Conservation (phyloP, 2,113 vertebrate genomes). For the Catharus minimus region DNA sequence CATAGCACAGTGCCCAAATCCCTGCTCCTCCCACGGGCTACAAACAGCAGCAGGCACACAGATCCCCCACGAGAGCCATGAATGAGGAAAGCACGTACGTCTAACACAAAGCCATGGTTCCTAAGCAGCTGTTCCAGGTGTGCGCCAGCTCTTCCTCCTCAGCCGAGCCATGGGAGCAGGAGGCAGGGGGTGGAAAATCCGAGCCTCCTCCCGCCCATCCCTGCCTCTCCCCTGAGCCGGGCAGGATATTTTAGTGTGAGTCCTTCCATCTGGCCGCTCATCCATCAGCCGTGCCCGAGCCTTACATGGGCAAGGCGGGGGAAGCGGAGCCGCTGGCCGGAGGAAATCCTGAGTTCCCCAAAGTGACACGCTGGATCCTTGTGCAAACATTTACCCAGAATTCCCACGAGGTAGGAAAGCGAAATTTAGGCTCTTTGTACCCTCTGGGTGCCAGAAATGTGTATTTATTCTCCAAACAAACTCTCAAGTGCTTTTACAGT, state of each 20-base stretch:
- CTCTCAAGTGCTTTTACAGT: not conserved
- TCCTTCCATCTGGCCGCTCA: not conserved
- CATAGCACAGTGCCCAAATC: fast-evolving
- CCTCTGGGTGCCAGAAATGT: conserved; percentile 11
- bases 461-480: conserved; percentile 33
- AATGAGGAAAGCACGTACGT: not conserved
- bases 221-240: not conserved
- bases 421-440: conserved; percentile 22
- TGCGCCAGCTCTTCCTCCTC: not conserved
- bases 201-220: not conserved
- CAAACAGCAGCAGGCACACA: not conserved
- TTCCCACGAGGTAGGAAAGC: not conserved
- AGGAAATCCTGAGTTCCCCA: not conserved
- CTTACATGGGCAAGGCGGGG: conserved; percentile 64
- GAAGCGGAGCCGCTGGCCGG: not conserved
- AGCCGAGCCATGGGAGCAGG: fast-evolving
- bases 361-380: not conserved
- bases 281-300: not conserved
- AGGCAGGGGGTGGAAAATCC: not conserved
- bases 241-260: conserved; percentile 11
- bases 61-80: fast-evolving
- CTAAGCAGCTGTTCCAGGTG: not conserved
- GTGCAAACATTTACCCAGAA: conserved; percentile 13
- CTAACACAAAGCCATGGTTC: fast-evolving
- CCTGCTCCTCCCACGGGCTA: fast-evolving